Conservation (phyloP, 1,140 invertebrate genomes). For the Ditylenchus dipsaci region DNA sequence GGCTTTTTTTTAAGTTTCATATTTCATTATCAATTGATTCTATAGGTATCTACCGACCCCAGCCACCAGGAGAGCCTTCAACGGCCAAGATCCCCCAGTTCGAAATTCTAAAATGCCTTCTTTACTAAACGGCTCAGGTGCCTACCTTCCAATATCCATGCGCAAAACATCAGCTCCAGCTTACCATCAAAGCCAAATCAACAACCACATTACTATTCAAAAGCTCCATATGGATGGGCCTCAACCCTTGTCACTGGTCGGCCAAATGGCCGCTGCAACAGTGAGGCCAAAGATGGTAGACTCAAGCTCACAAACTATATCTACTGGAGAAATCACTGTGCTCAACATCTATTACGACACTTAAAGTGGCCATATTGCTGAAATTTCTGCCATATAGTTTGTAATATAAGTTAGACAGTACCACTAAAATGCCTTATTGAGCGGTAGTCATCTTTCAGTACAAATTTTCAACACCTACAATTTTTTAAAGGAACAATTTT, state of each 20-base stretch:
- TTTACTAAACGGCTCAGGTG: conserved; percentile 11
- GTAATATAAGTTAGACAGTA: too few species aligned
- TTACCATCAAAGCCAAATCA: conserved; percentile 9
- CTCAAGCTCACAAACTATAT: conserved; percentile 52
- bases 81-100: conserved; percentile 1
- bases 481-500: too few species aligned
- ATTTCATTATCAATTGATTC: not conserved
- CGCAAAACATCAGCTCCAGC: conserved; percentile 26
- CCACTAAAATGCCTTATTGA: too few species aligned
- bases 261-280: not conserved
- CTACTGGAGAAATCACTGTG: conserved; percentile 56
- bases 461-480: too few species aligned
- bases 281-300: conserved; percentile 40
- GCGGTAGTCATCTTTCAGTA: too few species aligned
- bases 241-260: not conserved
- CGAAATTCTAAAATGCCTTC: not conserved
- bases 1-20: not conserved
- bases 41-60: conserved; percentile 30
- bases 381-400: too few species aligned
- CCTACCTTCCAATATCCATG: conserved; percentile 12
- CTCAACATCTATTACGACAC: conserved; percentile 53
- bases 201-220: conserved; percentile 13
- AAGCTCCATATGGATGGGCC: not conserved
- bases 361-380: too few species aligned
- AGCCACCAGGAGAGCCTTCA: conserved; percentile 12